Base-by-base conservation (phyloP, 2,113 vertebrate species). In the Rostratula benghalensis region DNA sequence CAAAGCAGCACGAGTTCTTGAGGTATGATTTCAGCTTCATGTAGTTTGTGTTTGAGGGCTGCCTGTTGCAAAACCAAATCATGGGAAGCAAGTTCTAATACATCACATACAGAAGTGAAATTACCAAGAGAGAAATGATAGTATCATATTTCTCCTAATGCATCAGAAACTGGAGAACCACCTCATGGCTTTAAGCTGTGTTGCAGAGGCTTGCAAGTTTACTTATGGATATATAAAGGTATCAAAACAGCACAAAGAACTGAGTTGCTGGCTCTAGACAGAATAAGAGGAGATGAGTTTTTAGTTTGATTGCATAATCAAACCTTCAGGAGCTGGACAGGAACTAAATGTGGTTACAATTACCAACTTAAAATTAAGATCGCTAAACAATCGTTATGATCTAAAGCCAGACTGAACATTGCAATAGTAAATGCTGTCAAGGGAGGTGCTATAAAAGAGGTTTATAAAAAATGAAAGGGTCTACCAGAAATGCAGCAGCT, bases 271-370 rank as follows among this genome's bases (percentile, higher is more conserved):
- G 23, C 28, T 78, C 73, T 65, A 68, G 61, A 84, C 11, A 77
- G 69, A 37, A 89, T 56, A 64, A 48, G 28, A 90, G 30, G 35
- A 86, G 86, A 83, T 51, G 43, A 89, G 31, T 45, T 92, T 89
- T 95, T 93, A 84, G 94, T 95, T 45, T 82, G 24, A 82, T 89
- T 92, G 74, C 10, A 27, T 46, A 76, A 90, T 71, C 88, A 87
- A 89, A 41, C 51, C 24, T 41, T 43, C 48, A 96, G 30, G 27
- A 93, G 76, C 15, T 56, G 69, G 71, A 59, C 46, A 86, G 75
- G 59, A 93, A 84, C 43, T 78, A 94, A 94, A 81, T 46, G 69
- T 54, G 50, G 35, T 76, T 10, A 18, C 68, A 95, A 71, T 90
- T 96, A 92, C 61, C 60, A 86, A 64, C 27, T 46, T 61, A 53